Evolutionary conservation across 2,113 vertebrate genomes (phyloP), one percentile per base, ranked within the genome.

Genomic region (Pangasianodon hypophthalmus): DNA sequence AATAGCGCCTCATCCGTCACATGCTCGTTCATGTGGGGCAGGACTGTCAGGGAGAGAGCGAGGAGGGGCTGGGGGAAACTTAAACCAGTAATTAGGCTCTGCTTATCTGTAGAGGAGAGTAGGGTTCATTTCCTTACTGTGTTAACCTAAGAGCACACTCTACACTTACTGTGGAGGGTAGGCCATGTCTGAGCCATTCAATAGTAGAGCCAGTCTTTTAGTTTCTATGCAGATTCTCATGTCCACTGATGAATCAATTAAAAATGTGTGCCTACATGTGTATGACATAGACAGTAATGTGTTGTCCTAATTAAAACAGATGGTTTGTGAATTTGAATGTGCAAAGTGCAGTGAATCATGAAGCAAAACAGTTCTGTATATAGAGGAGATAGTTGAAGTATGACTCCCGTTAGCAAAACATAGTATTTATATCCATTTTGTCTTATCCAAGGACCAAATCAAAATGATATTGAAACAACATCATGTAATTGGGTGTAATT

Each of bases 1-100:
- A 91, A 93, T 91, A 90, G 91, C 84, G 85, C 86, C 93, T 92
- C 89, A 89, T 93, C 91, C 87, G 83, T 93, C 92, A 92, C 84
- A 84, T 67, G 88, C 60, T 88, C 90, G 62, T 71, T 92, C 90
- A 91, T 83, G 87, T 90, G 87, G 88, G 87, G 32, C 89, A 46
- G 87, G 62, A 58, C 79, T 92, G 91, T 92, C 92, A 90, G 90
- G 46, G 77, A 90, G 85, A 92, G 86, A 90, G 83, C 46, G 11
- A 90, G 87, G 88, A 90, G 84, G 90, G 84, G 48, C 81, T 90
- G 83, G 87, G 82, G 83, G 93, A 92, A 91, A 92, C 93, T 90
- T 91, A 92, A 92, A 92, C 91, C 88, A 89, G 48, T 91, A 91
- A 92, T 93, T 90, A 92, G 91, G 89, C 60, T 88, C 84, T 87